A percentile compares a stretch with the other conserved stretches of the same genome.
These are phyloP conservation scores for Sycophila sp. DNA, from an alignment of 1,140 invertebrate species.

Conservation along the genomic window DNA sequence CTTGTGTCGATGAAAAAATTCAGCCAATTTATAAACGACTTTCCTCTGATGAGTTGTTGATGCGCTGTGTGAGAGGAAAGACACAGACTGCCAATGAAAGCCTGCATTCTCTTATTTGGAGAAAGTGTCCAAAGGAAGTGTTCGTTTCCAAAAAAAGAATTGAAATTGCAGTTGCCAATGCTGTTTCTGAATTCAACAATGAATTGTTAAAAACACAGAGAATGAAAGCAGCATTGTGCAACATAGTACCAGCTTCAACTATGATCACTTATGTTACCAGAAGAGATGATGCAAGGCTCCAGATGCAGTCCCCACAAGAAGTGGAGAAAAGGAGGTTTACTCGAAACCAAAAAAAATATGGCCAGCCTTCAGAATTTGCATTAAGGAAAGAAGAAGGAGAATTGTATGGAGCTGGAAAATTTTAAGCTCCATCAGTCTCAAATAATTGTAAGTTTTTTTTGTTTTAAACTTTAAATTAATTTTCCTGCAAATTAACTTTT, in stretches of 20 bases:
- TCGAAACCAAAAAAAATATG: neutral
- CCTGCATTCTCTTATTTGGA: conserved; percentile 44
- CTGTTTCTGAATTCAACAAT: conserved; percentile 37
- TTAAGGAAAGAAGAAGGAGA: no score
- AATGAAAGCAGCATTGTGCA: neutral
- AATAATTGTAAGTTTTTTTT: no score
- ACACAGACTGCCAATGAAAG: conserved; percentile 44
- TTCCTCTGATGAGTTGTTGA: conserved; percentile 23
- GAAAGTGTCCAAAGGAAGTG: conserved; percentile 40
- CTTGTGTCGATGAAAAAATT: conserved; percentile 28
- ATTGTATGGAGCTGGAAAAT: no score
- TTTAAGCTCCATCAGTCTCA: no score
- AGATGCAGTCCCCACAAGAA: neutral
- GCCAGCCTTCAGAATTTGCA: no score
- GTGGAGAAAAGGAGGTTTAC: neutral
- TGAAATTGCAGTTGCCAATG: conserved; percentile 38
- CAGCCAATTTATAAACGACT: conserved; percentile 40
- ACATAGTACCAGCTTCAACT: no score
- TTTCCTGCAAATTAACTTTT: no score
- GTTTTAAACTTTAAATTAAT: no score
- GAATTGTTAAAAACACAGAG: neutral
- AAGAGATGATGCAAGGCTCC: neutral
- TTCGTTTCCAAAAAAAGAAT: conserved; percentile 39
- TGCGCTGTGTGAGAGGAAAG: conserved; percentile 37
- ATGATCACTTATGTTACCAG: neutral